Evolutionary conservation across 2,113 vertebrate species (phyloP).

Genomic region (Pterocles gutturalis): DNA sequence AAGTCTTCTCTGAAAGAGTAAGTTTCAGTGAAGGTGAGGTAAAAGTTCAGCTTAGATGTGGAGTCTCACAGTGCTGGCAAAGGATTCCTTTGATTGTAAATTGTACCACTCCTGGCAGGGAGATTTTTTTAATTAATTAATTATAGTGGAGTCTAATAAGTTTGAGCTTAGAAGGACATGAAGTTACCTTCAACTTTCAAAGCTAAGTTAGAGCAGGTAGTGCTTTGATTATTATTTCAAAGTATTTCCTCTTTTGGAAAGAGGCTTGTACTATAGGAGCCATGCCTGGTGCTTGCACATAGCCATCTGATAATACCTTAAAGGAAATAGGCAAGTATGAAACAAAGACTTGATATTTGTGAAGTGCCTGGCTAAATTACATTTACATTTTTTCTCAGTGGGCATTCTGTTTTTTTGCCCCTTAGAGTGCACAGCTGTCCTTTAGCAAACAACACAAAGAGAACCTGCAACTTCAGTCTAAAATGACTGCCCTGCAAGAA

Average conservation of each 20-base stretch:
- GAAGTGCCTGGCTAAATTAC: neutral
- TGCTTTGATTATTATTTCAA: neutral
- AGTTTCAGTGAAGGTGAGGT: neutral
- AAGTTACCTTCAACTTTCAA: neutral
- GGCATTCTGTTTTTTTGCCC: neutral
- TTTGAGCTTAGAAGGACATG: neutral
- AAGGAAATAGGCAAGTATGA: neutral
- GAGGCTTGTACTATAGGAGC: neutral
- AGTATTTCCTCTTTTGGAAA: neutral
- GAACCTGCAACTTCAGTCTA: conserved; percentile 63
- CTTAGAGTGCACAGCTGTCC: conserved; percentile 65
- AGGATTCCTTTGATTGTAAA: neutral
- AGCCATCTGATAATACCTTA: neutral
- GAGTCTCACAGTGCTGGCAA: neutral
- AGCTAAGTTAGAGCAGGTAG: neutral
- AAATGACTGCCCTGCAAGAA: conserved; percentile 64
- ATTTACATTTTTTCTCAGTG: neutral
- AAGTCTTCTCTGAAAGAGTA: neutral
- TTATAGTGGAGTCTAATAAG: neutral
- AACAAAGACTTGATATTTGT: neutral
- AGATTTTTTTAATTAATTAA: neutral
- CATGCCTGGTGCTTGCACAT: neutral
- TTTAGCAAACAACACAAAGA: conserved; percentile 71
- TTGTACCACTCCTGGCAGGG: neutral
- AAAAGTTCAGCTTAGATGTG: neutral